Evolutionary conservation across 1,140 invertebrate genomes (phyloP), one percentile per base, ranked within the genome.

Genomic region (Venturia canescens): DNA sequence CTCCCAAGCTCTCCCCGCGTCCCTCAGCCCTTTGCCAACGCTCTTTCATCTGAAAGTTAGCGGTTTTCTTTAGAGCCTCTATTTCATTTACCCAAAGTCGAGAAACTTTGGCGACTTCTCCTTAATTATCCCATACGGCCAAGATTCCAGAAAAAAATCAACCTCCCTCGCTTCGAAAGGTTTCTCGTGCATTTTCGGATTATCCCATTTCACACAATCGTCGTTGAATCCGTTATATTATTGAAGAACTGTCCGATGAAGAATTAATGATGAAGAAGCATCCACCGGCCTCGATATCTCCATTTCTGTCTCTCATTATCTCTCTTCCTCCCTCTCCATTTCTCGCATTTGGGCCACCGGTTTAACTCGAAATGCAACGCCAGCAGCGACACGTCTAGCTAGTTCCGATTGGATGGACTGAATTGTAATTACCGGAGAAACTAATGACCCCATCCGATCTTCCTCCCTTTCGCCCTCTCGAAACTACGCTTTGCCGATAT

Each of bases 381-480:
- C 72, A 76, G 72, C 72, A 76, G 53, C 29, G 75, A 77, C 75
- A 21, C 75, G 75, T 77, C 75, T 38, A 34, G 72, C 72, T 60
- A 44, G 75, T 77, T 63, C 31, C 75, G 75, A 77, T 63, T 77
- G 75, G 75, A 77, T 66, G 75, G 57, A 77, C 75, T 44, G 75
- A 77, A 77, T 77, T 63, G 60, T 77, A 77, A 77, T 77, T 77
- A 77, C 26, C 50, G 74, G 1, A 69, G 74, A 76, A 76, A 76
- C 74, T 63, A 76, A 63, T 53, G 74, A 76, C 50, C 74, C 48
- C 74, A 27, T 29, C 34, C 5, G 15, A 15, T 18, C 50, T 29
- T 69, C 13, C 66, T 15, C 66, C 29, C 66, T 69, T 18, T 69
- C 29, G 23, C 66, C 16, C 29, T 31, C 66, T 69, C 29, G 29